Conservation (phyloP, 2,113 vertebrate genomes). For the Oryzias woworae region DNA sequence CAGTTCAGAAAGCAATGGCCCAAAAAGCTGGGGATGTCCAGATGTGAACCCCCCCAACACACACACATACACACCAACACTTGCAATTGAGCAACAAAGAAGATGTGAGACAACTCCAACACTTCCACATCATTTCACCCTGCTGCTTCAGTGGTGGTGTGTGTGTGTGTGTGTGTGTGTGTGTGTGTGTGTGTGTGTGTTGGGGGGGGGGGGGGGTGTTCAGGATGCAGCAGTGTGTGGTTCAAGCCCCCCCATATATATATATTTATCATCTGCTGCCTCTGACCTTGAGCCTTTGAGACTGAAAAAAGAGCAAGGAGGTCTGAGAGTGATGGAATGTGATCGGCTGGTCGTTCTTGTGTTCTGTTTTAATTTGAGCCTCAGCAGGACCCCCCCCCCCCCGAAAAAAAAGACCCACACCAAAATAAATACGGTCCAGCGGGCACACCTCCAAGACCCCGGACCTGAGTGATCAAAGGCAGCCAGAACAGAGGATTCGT, state of each 20-base stretch:
- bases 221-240: constrained; percentile 65
- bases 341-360: constrained; percentile 11
- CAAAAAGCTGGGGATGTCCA: no score
- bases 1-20: no score
- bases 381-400: constrained; percentile 1
- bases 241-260: constrained; percentile 60
- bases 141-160: constrained; percentile 22
- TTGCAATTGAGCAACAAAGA: constrained; percentile 12
- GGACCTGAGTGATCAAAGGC: not conserved
- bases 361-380: constrained; percentile 37
- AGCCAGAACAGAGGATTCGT: constrained; percentile 2
- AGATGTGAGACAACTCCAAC: constrained; percentile 46
- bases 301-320: constrained; percentile 15
- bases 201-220: constrained; percentile 58
- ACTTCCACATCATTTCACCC: constrained; percentile 45
- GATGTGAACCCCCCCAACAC: no score
- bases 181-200: no score
- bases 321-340: constrained; percentile 30
- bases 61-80: no score
- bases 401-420: not conserved
- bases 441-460: constrained; percentile 3
- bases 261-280: constrained; percentile 55
- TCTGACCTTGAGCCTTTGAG: constrained; percentile 49
- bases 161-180: no score
- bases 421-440: constrained; percentile 2